phyloP scores from a whole-genome alignment of 2,797 vertebrate genomes.

The Oophaga sylvatica region DNA sequence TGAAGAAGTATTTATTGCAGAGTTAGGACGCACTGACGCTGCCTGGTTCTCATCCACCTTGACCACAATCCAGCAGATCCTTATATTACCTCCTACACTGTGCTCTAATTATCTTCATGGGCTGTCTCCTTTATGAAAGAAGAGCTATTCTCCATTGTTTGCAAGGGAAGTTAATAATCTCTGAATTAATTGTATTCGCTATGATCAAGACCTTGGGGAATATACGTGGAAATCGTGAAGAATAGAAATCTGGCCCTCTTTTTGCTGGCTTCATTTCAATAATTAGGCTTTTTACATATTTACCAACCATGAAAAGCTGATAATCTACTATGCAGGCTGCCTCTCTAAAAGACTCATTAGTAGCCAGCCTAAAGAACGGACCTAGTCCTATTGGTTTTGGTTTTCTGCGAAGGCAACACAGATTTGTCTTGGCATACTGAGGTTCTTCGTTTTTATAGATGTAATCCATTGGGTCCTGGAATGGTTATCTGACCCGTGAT shows the following conservation, averaged over 20 bases:
- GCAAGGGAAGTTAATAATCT: slow-evolving; percentile 5
- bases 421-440: background rate
- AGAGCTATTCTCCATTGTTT: background rate
- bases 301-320: background rate
- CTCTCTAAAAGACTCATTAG: slow-evolving; percentile 3
- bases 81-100: slow-evolving; percentile 9
- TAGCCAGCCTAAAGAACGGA: background rate
- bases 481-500: background rate
- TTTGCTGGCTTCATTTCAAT: background rate
- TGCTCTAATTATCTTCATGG: background rate
- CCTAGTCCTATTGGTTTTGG: background rate
- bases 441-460: background rate
- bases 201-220: slow-evolving; percentile 9
- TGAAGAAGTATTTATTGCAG: background rate
- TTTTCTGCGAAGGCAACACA: background rate
- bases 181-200: background rate
- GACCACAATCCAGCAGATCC: slow-evolving; percentile 2
- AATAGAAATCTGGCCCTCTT: background rate
- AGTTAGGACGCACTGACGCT: background rate
- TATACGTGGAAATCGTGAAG: background rate
- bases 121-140: background rate
- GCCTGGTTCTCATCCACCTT: slow-evolving; percentile 2
- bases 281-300: slow-evolving; percentile 17
- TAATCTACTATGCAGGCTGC: background rate
- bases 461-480: background rate